Conservation (phyloP, 2,888 invertebrate species). For the Eupithecia inturbata region DNA sequence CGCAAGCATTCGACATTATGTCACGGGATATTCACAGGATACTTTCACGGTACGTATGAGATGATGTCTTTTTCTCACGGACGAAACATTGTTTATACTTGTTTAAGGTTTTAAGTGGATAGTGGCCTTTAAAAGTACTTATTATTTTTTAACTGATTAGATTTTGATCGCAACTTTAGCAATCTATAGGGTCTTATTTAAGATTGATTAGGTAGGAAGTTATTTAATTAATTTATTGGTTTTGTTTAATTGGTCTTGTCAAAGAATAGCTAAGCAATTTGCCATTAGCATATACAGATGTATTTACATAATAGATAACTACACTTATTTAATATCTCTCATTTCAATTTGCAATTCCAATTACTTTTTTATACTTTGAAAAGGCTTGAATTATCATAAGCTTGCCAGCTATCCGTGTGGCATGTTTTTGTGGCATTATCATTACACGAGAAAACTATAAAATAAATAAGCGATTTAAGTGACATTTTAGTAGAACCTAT, state of each 20-base stretch:
- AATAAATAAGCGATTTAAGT: neutral
- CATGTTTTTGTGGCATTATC: neutral
- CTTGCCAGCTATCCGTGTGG: neutral
- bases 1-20: conserved; percentile 44
- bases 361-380: neutral
- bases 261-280: neutral
- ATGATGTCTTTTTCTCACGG: neutral
- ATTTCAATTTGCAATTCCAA: neutral
- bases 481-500: neutral
- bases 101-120: too few species aligned
- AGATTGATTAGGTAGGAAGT: neutral
- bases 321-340: neutral
- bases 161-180: neutral
- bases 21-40: conserved; percentile 8
- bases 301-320: neutral
- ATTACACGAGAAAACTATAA: neutral
- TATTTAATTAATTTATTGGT: neutral
- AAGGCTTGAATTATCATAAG: neutral
- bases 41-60: neutral
- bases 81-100: neutral
- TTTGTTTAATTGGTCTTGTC: neutral
- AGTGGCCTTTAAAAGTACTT: too few species aligned
- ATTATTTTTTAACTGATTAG: too few species aligned
- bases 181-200: neutral
- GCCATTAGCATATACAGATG: neutral